Conservation (phyloP, 2,888 invertebrate species). For the Nudaria mundana region DNA sequence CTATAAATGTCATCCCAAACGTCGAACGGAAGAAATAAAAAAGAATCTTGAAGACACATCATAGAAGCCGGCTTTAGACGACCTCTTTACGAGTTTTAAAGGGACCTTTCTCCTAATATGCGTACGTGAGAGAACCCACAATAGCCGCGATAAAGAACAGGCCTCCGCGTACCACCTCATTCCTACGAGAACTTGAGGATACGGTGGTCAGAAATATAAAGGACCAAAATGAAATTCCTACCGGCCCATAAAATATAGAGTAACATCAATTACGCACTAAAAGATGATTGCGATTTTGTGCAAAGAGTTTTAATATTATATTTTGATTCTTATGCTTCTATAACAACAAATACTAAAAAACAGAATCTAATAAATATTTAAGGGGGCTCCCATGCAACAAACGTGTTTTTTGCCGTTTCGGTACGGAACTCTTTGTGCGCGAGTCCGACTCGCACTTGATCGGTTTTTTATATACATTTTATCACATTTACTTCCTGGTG, state of each 20-base stretch:
- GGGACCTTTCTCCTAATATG: constrained; percentile 62
- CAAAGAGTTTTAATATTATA: constrained; percentile 14
- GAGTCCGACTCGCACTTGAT: too few species aligned
- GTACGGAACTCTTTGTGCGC: too few species aligned
- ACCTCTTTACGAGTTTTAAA: constrained; percentile 66
- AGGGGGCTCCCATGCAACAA: too few species aligned
- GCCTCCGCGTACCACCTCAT: constrained; percentile 12
- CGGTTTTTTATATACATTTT: constrained; percentile 1
- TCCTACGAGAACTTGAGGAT: constrained; percentile 32
- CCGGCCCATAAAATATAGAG: constrained; percentile 70
- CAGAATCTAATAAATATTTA: too few species aligned
- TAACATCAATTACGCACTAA: constrained; percentile 69
- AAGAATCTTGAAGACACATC: constrained; percentile 48
- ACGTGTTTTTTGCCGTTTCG: too few species aligned
- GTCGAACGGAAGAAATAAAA: constrained; percentile 40
- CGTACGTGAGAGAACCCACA: constrained; percentile 60
- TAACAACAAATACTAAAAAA: too few species aligned
- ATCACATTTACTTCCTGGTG: too few species aligned
- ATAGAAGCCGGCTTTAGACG: constrained; percentile 53
- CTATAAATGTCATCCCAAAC: constrained; percentile 26
- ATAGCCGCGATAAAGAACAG: constrained; percentile 56
- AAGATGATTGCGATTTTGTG: constrained; percentile 39
- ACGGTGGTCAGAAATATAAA: constrained; percentile 71
- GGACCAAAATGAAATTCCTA: constrained; percentile 72
- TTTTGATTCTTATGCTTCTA: constrained; percentile 30